These are phyloP conservation scores for Rutilus rutilus DNA, from an alignment of 2,113 vertebrate species.

Conservation along the genomic window DNA sequence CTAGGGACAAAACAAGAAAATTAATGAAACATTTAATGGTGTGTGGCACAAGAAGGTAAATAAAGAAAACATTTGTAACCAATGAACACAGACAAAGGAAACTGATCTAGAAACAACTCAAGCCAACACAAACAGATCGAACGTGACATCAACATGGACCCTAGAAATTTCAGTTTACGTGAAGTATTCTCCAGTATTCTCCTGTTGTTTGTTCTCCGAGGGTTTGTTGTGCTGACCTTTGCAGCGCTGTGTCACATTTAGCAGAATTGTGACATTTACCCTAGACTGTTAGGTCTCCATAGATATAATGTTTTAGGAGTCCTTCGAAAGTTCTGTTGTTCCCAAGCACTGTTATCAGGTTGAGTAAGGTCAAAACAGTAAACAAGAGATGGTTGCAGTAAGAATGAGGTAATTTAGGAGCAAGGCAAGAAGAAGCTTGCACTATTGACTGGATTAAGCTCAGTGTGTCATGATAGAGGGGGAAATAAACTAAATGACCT, in stretches of 20 bases:
- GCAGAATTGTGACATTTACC: conserved; percentile 7
- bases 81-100: not conserved
- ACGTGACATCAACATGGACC: not conserved
- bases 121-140: no score
- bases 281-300: not conserved
- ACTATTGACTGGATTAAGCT: conserved; percentile 4
- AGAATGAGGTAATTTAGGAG: conserved; percentile 18
- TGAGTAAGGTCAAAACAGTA: conserved; percentile 15
- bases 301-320: not conserved
- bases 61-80: not conserved
- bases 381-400: conserved; percentile 15
- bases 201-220: not conserved
- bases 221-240: conserved; percentile 29
- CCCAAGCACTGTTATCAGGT: not conserved
- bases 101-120: no score
- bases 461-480: not conserved
- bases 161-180: not conserved
- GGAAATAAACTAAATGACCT: not conserved
- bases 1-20: not conserved
- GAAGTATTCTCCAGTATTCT: conserved; percentile 5
- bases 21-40: not conserved
- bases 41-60: not conserved
- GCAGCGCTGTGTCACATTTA: not conserved
- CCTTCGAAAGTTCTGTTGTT: conserved; percentile 11
- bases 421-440: conserved; percentile 17